Conservation (phyloP, 2,113 vertebrate species). For the western clawed frog (Xenopus tropicalis) region UCB_Xtro_10.0 CM004446.2:151278001-151278500, state of each 20-base stretch:
- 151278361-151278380: conserved; percentile 43
- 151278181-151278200: not conserved
- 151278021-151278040: no score
- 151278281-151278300: conserved; percentile 54
- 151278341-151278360: conserved; percentile 59
- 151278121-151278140: conserved; percentile 23
- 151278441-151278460: no score
- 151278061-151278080: no score
- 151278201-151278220: conserved; percentile 66
- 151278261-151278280: conserved; percentile 75
- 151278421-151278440: no score
- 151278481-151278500: no score
- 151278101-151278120: no score
- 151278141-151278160: conserved; percentile 66
- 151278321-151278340: conserved; percentile 50
- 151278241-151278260: conserved; percentile 70
- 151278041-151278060: no score
- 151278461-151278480: no score
- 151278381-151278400: conserved; percentile 6
- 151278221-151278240: conserved; percentile 69
- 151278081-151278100: no score
- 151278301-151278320: conserved; percentile 51
- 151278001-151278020: conserved; percentile 47
- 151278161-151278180: conserved; percentile 32
- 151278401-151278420: no score